Evolutionary conservation across 2,113 vertebrate species (phyloP).

Genomic region (Gobiocypris rarus): DNA sequence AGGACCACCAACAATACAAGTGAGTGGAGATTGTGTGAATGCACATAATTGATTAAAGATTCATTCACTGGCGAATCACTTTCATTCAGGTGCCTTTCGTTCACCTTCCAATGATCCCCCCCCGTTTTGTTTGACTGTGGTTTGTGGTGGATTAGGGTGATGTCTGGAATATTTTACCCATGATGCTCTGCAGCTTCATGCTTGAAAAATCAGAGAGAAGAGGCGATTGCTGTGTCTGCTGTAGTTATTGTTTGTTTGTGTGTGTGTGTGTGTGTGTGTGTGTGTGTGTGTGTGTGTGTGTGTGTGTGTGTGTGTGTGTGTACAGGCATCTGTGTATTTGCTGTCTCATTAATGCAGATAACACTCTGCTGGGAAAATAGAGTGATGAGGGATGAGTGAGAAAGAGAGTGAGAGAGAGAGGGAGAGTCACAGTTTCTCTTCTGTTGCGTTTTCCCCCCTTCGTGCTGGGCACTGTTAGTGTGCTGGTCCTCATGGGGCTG

Average conservation of each 20-base stretch:
- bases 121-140: slow-evolving; percentile 4
- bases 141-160: slow-evolving; percentile 1
- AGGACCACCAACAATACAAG: slow-evolving; percentile 99
- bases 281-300: slow-evolving; percentile 36
- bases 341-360: slow-evolving; percentile 57
- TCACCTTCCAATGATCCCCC: neutral
- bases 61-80: neutral
- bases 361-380: slow-evolving; percentile 46
- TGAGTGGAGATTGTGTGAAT: slow-evolving; percentile 68
- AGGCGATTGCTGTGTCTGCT: slow-evolving; percentile 27
- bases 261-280: neutral
- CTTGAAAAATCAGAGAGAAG: slow-evolving; percentile 33
- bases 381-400: slow-evolving; percentile 3
- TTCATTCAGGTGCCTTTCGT: neutral
- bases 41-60: slow-evolving; percentile 9
- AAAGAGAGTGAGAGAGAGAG: neutral
- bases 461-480: slow-evolving; percentile 1
- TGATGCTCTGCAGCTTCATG: slow-evolving; percentile 22
- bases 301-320: slow-evolving; percentile 6
- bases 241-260: slow-evolving; percentile 36
- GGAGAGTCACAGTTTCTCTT: slow-evolving; percentile 22
- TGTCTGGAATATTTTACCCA: slow-evolving; percentile 31
- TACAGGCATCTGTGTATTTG: slow-evolving; percentile 41
- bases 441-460: slow-evolving; percentile 3
- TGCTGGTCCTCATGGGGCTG: slow-evolving; percentile 38